Percentiles rank a stretch among this genome's conserved stretches.
Conservation (phyloP, 2,113 vertebrate species). For the Thalassoma bifasciatum region DNA sequence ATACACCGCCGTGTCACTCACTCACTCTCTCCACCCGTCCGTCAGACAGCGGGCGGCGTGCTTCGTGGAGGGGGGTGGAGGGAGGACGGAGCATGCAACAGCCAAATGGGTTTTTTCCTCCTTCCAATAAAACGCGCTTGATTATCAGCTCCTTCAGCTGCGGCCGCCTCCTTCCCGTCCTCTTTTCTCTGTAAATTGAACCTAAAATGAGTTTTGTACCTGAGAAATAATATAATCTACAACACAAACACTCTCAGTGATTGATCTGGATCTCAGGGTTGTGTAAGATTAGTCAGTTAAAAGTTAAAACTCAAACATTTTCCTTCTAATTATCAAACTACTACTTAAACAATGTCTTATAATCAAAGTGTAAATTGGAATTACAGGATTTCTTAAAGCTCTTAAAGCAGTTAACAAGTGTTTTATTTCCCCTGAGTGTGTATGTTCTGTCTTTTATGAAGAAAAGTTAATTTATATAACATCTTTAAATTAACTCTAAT, state of each 20-base stretch:
- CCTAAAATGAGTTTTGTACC: constrained; percentile 47
- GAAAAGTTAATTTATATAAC: constrained; percentile 7
- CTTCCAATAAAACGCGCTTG: constrained; percentile 54
- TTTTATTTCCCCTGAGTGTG: constrained; percentile 58
- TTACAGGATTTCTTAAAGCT: constrained; percentile 30
- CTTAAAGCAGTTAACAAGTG: constrained; percentile 34
- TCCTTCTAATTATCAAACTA: constrained; percentile 54
- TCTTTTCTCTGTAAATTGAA: constrained; percentile 35
- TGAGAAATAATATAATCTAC: constrained; percentile 19
- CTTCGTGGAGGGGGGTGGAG: constrained; percentile 1
- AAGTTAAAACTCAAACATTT: constrained; percentile 35
- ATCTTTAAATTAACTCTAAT: neutral
- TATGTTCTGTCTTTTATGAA: constrained; percentile 16
- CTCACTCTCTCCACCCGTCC: constrained; percentile 68
- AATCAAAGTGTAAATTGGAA: constrained; percentile 72
- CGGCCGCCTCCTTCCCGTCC: constrained; percentile 31
- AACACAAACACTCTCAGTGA: constrained; percentile 23
- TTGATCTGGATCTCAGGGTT: constrained; percentile 37
- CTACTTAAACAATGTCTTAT: constrained; percentile 38
- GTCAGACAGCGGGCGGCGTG: constrained; percentile 43
- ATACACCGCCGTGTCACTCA: constrained; percentile 89
- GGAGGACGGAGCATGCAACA: constrained; percentile 15
- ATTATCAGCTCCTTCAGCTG: constrained; percentile 59
- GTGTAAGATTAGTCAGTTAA: constrained; percentile 29
- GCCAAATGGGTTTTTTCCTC: constrained; percentile 65